Evolutionary conservation across 1,140 invertebrate species (phyloP).

Genomic region (Leptinotarsa defecta): DNA sequence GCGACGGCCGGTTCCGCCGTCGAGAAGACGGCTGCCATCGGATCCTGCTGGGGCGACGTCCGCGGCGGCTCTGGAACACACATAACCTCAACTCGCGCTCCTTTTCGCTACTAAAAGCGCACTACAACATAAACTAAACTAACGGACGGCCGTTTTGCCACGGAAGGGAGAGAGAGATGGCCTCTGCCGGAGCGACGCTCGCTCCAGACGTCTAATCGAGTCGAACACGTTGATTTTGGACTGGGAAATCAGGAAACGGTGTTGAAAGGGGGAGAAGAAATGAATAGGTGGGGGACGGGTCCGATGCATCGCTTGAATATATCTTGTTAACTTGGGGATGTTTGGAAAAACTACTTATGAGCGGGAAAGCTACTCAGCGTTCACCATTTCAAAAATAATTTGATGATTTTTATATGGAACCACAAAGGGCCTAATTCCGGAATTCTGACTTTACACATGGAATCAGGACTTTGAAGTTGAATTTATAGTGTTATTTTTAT

Average conservation of each 20-base stretch:
- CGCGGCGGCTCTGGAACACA: conserved; percentile 68
- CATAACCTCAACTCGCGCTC: conserved; percentile 28
- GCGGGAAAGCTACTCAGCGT: no score
- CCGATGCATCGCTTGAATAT: no score
- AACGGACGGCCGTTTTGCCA: not conserved
- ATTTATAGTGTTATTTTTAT: no score
- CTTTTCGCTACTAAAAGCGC: not conserved
- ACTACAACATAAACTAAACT: conserved; percentile 3
- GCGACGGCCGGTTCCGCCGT: conserved; percentile 47
- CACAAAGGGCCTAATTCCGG: no score
- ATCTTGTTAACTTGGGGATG: no score
- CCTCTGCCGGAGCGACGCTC: not conserved
- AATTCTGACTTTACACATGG: no score
- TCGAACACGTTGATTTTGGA: not conserved
- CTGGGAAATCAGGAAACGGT: not conserved
- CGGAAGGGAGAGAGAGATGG: not conserved
- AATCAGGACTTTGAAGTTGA: no score
- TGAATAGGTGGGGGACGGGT: not conserved
- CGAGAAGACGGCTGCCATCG: conserved; percentile 59
- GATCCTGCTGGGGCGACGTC: conserved; percentile 73
- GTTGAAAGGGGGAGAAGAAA: not conserved
- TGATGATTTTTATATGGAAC: no score
- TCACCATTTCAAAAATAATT: no score
- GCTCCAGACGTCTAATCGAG: conserved; percentile 1
- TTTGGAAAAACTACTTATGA: no score